Percentiles rank a stretch among this genome's conserved stretches.
Conservation (phyloP, 2,113 vertebrate genomes). For the Labeo rohita region DNA sequence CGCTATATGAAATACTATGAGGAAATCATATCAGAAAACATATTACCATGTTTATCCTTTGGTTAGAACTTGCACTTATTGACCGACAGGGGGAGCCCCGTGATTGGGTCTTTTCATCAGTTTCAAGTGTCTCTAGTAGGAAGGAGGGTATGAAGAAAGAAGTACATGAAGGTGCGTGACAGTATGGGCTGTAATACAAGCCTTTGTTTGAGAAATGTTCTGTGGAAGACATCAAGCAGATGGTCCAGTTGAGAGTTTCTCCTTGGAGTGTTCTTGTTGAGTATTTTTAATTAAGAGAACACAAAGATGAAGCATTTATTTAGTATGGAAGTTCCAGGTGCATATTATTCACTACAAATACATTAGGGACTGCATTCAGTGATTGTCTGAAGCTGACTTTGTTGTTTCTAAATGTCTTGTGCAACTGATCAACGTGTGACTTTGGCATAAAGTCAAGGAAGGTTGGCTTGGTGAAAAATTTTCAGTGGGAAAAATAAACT, state of each 20-base stretch:
- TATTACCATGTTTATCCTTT: background rate
- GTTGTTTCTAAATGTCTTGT: background rate
- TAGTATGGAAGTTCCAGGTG: background rate
- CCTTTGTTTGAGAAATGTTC: background rate
- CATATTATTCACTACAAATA: background rate
- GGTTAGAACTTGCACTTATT: background rate
- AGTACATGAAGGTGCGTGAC: background rate
- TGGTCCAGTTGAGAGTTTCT: background rate
- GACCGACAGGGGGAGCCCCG: constrained; percentile 43
- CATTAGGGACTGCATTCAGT: background rate
- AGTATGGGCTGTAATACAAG: background rate
- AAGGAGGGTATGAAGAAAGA: background rate
- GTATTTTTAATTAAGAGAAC: background rate
- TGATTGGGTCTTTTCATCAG: background rate
- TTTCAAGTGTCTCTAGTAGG: background rate
- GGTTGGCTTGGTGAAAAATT: background rate
- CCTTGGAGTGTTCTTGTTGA: background rate
- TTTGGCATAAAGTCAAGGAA: background rate
- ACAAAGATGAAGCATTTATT: background rate
- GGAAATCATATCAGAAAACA: background rate
- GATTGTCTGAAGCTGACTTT: background rate
- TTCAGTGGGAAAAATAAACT: background rate
- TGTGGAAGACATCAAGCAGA: background rate
- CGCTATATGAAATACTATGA: background rate
- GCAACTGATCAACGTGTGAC: background rate